Conservation (phyloP, 2,888 invertebrate genomes). For the Cosmia pyralina region DNA sequence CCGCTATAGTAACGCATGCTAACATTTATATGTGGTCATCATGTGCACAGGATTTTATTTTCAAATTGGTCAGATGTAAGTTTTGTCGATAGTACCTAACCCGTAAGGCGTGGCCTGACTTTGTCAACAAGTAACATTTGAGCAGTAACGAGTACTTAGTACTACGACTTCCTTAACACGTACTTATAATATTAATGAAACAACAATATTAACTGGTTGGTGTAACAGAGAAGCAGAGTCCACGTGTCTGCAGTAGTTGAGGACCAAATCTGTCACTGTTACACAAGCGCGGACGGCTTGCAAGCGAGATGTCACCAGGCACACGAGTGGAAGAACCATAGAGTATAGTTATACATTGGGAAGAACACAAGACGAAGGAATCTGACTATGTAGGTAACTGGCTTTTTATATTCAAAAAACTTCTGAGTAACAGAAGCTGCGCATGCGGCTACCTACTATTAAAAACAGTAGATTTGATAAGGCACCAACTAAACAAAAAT, state of each 20-base stretch:
- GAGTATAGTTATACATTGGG: not conserved
- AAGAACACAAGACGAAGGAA: too few relatives aligned
- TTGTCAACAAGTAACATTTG: not conserved
- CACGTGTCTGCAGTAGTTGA: conserved; percentile 55
- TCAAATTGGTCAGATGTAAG: too few relatives aligned
- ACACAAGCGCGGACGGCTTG: conserved; percentile 46
- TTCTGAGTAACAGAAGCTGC: not conserved
- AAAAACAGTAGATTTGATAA: too few relatives aligned
- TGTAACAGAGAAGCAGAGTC: conserved; percentile 15
- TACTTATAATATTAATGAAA: not conserved
- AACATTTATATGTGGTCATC: too few relatives aligned
- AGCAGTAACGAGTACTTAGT: not conserved
- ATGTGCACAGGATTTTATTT: too few relatives aligned
- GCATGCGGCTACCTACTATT: not conserved
- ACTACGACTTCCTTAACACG: not conserved
- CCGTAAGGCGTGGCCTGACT: not conserved
- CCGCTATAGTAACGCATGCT: too few relatives aligned
- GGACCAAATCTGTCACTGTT: conserved; percentile 62
- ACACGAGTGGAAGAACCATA: conserved; percentile 27
- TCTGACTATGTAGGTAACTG: too few relatives aligned
- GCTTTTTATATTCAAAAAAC: too few relatives aligned
- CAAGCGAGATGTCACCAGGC: conserved; percentile 17
- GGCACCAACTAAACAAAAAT: too few relatives aligned
- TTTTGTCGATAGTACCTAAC: not conserved
- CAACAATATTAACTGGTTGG: too few relatives aligned